Base-by-base conservation (phyloP, 1,140 invertebrate species). In the Lepidostoma basale region DNA sequence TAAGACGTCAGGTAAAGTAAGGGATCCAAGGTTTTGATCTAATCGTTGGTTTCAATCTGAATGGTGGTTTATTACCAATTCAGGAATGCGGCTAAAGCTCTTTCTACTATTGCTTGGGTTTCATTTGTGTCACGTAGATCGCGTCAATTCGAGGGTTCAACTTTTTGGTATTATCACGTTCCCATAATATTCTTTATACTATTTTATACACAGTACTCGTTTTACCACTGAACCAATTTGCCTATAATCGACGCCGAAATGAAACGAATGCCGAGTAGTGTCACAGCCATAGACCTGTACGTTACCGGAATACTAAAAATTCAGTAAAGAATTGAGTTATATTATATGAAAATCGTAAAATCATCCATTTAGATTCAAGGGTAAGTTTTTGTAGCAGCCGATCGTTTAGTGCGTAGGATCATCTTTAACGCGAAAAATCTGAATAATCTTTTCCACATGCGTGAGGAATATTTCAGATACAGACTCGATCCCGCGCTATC, bases 361-460 rank as follows among this genome's bases (percentile, higher is more conserved):
- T 40, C 12, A 40, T 40, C n/a, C 14, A 40, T 40, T 40, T n/a
- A 40, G 39, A 40, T 40, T 25, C 25, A 8, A 56, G 52, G 25
- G 52, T 33, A 5, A 28, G 52, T 56, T 30, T 56, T 56, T 56
- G 25, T 56, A 45, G 42, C 56, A 18, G 20, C 45, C n/a, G 42
- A 45, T 33, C 62, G 25, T 49, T 47, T 56, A 56, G 52, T 56
- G 28, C 16, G 14, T 28, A 12, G 52, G 52, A 56, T 56, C 52
- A 39, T 54, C 60, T 56, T 33, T 56, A 56, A 56, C 45, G 25
- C 25, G 44, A 28, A 68, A 68, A 62, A 62, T 69, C 67, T 59
- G 56, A 60, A 52, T 65, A 65, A 70, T 70, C 33, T 66, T 63
- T 60, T 65, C 33, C 26, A 26, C 28, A 59, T 69, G 62, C 54